A percentile compares a stretch with the other conserved stretches of the same genome.
These are phyloP conservation scores for Malurus melanocephalus DNA, from an alignment of 2,113 vertebrate genomes.

Conservation along the genomic window DNA sequence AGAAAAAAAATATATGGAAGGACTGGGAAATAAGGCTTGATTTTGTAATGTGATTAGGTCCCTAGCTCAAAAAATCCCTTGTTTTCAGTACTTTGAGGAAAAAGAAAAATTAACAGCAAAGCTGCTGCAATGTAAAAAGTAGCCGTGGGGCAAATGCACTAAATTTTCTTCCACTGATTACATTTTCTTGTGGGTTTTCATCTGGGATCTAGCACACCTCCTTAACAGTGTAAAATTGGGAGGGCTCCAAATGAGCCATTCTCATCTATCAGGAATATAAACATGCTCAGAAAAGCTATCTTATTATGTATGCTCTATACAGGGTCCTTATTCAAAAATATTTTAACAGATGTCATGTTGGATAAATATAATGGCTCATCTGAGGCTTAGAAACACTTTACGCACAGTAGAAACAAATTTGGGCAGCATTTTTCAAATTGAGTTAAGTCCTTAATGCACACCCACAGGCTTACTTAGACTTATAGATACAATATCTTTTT, in stretches of 20 bases:
- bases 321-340: slow-evolving; percentile 54
- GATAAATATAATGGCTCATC: slow-evolving; percentile 52
- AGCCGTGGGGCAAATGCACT: neutral
- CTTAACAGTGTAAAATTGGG: slow-evolving; percentile 6
- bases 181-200: slow-evolving; percentile 43
- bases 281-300: neutral
- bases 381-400: slow-evolving; percentile 38
- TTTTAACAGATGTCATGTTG: slow-evolving; percentile 49
- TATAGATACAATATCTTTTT: slow-evolving; percentile 55
- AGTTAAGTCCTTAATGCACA: slow-evolving; percentile 52
- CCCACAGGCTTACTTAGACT: slow-evolving; percentile 56
- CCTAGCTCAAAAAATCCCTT: slow-evolving; percentile 30
- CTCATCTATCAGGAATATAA: slow-evolving; percentile 26
- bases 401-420: slow-evolving; percentile 35
- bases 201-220: slow-evolving; percentile 22
- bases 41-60: slow-evolving; percentile 4
- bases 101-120: slow-evolving; percentile 16
- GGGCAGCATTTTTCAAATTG: slow-evolving; percentile 59
- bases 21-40: neutral
- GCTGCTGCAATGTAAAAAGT: slow-evolving; percentile 17
- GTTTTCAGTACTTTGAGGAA: neutral
- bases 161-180: slow-evolving; percentile 50
- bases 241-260: slow-evolving; percentile 40
- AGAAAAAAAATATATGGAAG: neutral
- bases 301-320: slow-evolving; percentile 24